A percentile compares a stretch with the other conserved stretches of the same genome.
These are phyloP conservation scores for Syrmaticus mikado DNA, from an alignment of 2,113 vertebrate genomes.

Conservation along the genomic window DNA sequence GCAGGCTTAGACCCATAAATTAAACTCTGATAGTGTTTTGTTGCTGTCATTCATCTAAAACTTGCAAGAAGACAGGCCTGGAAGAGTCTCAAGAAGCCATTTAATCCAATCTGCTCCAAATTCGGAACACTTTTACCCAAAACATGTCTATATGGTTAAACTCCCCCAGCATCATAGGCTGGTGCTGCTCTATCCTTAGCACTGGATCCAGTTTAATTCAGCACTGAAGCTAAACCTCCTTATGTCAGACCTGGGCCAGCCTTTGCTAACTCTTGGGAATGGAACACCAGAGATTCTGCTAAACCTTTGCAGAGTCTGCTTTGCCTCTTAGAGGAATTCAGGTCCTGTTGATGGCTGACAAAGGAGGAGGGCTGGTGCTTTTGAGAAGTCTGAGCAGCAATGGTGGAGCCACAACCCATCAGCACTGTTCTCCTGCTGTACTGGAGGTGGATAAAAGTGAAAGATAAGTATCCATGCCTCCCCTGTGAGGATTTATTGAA, in stretches of 20 bases:
- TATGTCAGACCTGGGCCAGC: background rate
- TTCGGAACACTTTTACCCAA: background rate
- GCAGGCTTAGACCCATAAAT: background rate
- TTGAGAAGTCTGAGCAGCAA: background rate
- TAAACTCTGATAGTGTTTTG: background rate
- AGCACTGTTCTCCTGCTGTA: background rate
- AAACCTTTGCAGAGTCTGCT: background rate
- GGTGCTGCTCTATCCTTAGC: background rate
- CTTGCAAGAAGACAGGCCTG: background rate
- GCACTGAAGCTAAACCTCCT: background rate
- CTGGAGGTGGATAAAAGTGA: background rate
- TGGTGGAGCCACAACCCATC: no score
- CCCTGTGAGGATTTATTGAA: background rate
- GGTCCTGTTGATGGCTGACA: background rate
- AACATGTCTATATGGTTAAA: background rate
- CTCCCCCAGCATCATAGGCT: background rate
- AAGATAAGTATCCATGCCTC: background rate
- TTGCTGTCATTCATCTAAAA: background rate
- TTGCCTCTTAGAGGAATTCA: background rate
- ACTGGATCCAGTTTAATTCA: no score
- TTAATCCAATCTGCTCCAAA: background rate
- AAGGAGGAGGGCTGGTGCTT: background rate
- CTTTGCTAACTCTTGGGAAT: background rate
- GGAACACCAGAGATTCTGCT: background rate
- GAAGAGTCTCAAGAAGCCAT: background rate